Evolutionary conservation across 2,797 vertebrate genomes (phyloP), one percentile per base, ranked within the genome.

Genomic region (Cheirogaleus major): DNA sequence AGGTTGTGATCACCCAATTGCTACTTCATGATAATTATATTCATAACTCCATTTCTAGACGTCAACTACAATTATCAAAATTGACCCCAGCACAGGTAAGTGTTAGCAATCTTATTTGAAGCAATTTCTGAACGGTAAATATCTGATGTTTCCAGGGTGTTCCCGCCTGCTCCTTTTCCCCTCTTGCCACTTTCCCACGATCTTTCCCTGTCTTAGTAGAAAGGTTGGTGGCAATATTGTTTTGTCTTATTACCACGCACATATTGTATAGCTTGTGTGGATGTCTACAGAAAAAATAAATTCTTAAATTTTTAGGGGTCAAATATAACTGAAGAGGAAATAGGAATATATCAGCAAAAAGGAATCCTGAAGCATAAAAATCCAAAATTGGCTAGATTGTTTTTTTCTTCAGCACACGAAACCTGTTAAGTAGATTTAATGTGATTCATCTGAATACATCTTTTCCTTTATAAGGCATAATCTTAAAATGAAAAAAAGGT

Each of bases 1-100:
- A 98, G 95, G 81, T 95, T 98, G 96, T 97, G 96, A 98, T 98
- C 98, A 95, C 97, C 97, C 97, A 96, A 86, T 98, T 98, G 95
- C 97, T 97, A 79, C 93, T 98, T 70, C 17, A 94, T 83, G 81
- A 86, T 98, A 97, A 97, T 98, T 97, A 93, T 95, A 96, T 98
- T 97, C 95, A 98, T 97, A 98, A 97, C 97, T 96, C 95, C 13
- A 11, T 96, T 98, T 96, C 96, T 93, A 96, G 94, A 96, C 81
- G 12, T 97, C 95, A 93, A 85, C 69, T 94, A 92, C 94, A 96
- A 95, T 92, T 78, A 96, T 89, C 96, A 86, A 91, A 96, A 94
- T 85, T 98, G 97, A 93, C 94, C 98, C 96, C 63, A 87, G 73
- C 96, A 25, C 0, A 27, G 98, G 97, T 98, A 97, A 55, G 69